phyloP scores from a whole-genome alignment of 2,113 vertebrate genomes.

The Pomatorhinus ruficollis region DNA sequence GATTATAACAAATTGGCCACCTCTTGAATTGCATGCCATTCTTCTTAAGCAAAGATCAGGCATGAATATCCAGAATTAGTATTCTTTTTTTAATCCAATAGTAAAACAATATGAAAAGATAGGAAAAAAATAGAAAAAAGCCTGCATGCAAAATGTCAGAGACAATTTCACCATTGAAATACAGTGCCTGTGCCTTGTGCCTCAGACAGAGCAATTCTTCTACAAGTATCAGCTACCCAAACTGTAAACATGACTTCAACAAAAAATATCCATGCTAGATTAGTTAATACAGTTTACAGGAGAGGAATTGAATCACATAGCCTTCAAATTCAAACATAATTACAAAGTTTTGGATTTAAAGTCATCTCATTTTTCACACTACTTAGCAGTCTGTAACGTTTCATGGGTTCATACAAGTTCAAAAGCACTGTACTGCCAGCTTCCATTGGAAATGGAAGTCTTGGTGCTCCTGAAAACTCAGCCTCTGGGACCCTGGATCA shows the following conservation, averaged over 20 bases:
- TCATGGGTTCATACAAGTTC: background rate
- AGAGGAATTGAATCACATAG: background rate
- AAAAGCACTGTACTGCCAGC: background rate
- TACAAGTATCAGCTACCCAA: background rate
- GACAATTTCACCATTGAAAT: background rate
- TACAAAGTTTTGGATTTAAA: background rate
- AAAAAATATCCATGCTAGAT: background rate
- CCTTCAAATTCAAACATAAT: background rate
- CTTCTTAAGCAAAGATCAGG: background rate
- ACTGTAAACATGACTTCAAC: background rate
- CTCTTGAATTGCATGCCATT: background rate
- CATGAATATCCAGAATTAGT: background rate
- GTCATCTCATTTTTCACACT: background rate
- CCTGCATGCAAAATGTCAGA: background rate
- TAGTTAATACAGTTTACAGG: background rate
- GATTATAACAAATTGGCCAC: background rate
- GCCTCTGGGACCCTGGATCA: background rate
- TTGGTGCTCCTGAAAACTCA: background rate
- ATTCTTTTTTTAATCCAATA: accelerated
- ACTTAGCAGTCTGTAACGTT: background rate
- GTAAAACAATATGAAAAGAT: background rate
- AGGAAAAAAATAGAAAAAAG: background rate
- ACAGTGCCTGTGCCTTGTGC: background rate
- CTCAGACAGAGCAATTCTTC: background rate
- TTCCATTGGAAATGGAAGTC: background rate